Conservation (phyloP, 1,140 invertebrate species). For the Orussus abietinus region DNA sequence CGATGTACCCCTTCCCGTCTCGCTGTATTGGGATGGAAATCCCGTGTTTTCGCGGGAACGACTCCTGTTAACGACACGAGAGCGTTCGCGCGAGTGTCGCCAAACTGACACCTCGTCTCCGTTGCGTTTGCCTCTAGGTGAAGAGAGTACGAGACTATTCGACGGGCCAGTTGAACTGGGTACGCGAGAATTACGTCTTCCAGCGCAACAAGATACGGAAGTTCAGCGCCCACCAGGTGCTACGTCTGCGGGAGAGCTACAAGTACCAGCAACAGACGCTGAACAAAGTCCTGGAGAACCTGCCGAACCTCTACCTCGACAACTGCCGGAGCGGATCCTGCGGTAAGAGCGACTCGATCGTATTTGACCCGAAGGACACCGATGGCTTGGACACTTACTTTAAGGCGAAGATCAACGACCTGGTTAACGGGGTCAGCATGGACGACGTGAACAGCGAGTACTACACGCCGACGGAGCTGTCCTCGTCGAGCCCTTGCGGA, state of each 20-base stretch:
- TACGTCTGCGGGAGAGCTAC: constrained; percentile 85
- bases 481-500: constrained; percentile 38
- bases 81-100: background rate
- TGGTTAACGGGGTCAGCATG: constrained; percentile 36
- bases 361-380: constrained; percentile 64
- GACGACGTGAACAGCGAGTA: constrained; percentile 67
- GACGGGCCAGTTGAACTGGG: constrained; percentile 83
- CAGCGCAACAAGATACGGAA: constrained; percentile 91
- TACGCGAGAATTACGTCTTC: constrained; percentile 92
- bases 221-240: constrained; percentile 87
- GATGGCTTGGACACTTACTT: constrained; percentile 56
- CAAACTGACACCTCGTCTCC: no score
- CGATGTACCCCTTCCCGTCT: no score
- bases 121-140: no score
- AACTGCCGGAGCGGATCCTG: constrained; percentile 86
- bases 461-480: constrained; percentile 72
- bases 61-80: background rate
- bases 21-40: no score
- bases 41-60: no score
- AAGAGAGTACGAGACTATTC: constrained; percentile 86
- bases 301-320: constrained; percentile 90
- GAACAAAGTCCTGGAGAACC: constrained; percentile 89
- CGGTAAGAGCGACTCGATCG: constrained; percentile 71
- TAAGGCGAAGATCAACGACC: constrained; percentile 37
- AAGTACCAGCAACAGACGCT: constrained; percentile 93